Evolutionary conservation across 2,888 invertebrate species (phyloP).

Genomic region (Melitaea athalia): DNA sequence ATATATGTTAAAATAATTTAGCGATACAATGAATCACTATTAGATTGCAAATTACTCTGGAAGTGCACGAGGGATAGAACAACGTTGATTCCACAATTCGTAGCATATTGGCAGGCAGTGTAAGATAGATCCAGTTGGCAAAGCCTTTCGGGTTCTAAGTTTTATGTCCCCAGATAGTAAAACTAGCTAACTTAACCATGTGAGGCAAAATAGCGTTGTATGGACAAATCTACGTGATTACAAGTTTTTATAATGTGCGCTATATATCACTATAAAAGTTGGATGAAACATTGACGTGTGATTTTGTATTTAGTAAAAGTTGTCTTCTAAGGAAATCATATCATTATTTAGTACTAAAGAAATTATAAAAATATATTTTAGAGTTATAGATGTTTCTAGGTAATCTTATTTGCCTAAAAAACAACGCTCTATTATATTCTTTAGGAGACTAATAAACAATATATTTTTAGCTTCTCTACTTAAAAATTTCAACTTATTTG

Average conservation of each 20-base stretch:
- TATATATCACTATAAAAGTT: background rate
- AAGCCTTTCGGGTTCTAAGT: constrained; percentile 3
- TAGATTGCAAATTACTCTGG: background rate
- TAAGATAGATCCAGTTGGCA: constrained; percentile 5
- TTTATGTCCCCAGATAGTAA: constrained; percentile 3
- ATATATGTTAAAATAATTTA: background rate
- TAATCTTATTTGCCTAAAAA: too few species aligned
- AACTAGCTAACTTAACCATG: background rate
- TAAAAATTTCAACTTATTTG: too few species aligned
- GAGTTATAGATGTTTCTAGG: too few species aligned
- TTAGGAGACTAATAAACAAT: too few species aligned
- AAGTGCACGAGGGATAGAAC: background rate
- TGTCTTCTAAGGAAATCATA: background rate
- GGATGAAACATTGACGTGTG: background rate
- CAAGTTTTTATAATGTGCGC: background rate
- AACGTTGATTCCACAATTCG: background rate
- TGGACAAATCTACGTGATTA: background rate
- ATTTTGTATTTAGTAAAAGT: background rate
- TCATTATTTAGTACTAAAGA: background rate
- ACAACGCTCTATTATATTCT: too few species aligned
- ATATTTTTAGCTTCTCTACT: too few species aligned
- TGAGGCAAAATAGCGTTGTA: constrained; percentile 1
- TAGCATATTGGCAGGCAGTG: constrained; percentile 1
- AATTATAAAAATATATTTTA: too few species aligned
- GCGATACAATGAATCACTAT: background rate